phyloP scores from a whole-genome alignment of 2,888 invertebrate species.

The Bembecia ichneumoniformis region DNA sequence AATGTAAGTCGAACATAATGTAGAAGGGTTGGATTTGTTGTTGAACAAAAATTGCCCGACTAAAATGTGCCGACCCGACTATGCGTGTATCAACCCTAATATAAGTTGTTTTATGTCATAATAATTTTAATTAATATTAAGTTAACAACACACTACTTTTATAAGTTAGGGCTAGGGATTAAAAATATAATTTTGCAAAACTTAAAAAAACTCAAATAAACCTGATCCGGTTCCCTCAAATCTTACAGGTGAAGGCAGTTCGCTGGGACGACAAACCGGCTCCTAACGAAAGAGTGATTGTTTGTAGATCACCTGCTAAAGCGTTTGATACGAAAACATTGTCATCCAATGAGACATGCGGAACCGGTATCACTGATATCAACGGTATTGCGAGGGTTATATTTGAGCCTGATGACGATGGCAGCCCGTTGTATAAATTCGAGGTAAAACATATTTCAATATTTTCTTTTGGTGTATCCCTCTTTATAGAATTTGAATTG shows the following conservation, averaged over 20 bases:
- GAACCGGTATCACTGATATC: conserved; percentile 33
- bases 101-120: background rate
- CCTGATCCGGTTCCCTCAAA: background rate
- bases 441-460: conserved; percentile 22
- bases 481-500: too few relatives aligned
- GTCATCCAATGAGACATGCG: conserved; percentile 19
- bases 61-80: too few relatives aligned
- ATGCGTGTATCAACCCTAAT: too few relatives aligned
- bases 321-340: conserved; percentile 5
- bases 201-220: too few relatives aligned
- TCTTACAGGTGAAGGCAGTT: conserved; percentile 48
- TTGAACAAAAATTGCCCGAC: too few relatives aligned
- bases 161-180: too few relatives aligned
- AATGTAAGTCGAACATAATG: too few relatives aligned
- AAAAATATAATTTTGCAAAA: too few relatives aligned
- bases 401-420: conserved; percentile 38
- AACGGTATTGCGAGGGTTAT: conserved; percentile 40
- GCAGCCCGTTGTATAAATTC: conserved; percentile 35
- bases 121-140: background rate
- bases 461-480: background rate
- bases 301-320: conserved; percentile 37
- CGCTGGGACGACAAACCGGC: conserved; percentile 60
- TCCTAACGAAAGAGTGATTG: conserved; percentile 28
- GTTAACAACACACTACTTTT: background rate
- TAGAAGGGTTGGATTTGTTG: too few relatives aligned